A percentile compares a stretch with the other conserved stretches of the same genome.
These are phyloP conservation scores for Mugil cephalus DNA, from an alignment of 2,113 vertebrate genomes.

Conservation along the genomic window DNA sequence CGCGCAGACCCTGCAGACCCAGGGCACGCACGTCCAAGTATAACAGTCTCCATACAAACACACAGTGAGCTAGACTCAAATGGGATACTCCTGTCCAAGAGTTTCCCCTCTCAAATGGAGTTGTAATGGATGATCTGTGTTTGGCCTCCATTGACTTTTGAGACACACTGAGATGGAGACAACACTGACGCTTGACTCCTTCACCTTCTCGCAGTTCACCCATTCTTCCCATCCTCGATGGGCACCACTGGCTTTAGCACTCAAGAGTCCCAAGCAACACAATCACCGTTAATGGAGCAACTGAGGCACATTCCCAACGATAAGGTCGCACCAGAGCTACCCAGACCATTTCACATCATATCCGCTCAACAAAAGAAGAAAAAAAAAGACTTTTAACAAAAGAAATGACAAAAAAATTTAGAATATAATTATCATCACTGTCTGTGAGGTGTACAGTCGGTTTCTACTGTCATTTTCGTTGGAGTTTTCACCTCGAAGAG, in stretches of 20 bases:
- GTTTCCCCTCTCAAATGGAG: constrained; percentile 66
- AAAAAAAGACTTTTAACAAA: constrained; percentile 63
- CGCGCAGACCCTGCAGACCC: constrained; percentile 83
- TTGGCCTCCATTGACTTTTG: constrained; percentile 62
- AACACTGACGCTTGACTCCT: constrained; percentile 72
- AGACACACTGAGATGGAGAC: constrained; percentile 67
- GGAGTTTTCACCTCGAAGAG: constrained; percentile 64
- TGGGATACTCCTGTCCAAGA: constrained; percentile 66
- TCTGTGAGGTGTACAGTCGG: constrained; percentile 79
- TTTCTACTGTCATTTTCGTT: constrained; percentile 72
- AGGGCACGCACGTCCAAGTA: constrained; percentile 87
- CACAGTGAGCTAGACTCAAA: constrained; percentile 62
- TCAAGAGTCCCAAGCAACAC: constrained; percentile 58
- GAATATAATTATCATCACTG: constrained; percentile 73
- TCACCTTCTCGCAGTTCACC: constrained; percentile 71
- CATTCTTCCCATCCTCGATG: constrained; percentile 53
- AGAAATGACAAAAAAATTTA: constrained; percentile 47
- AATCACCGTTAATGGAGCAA: constrained; percentile 52
- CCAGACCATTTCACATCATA: constrained; percentile 63
- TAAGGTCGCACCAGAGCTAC: constrained; percentile 60
- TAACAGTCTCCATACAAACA: constrained; percentile 77
- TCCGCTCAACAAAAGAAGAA: constrained; percentile 55
- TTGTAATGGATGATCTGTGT: constrained; percentile 59
- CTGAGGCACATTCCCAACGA: constrained; percentile 66
- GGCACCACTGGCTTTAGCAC: constrained; percentile 73